Base-by-base conservation (phyloP, 2,888 invertebrate species). In the Euzetes globulus region DNA sequence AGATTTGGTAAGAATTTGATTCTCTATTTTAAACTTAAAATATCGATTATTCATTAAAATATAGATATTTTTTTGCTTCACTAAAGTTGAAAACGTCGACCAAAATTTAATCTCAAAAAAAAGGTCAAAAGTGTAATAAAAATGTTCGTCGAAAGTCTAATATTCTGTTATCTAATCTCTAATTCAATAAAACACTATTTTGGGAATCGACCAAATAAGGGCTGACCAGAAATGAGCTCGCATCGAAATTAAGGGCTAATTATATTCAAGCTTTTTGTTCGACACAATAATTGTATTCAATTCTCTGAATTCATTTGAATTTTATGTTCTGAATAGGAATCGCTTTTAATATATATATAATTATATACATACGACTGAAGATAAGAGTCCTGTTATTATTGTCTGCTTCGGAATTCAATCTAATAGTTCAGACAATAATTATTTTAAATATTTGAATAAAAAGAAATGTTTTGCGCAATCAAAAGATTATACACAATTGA, bases 41-140 rank as follows among this genome's bases (percentile, higher is more conserved):
- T 25, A 55, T 55, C 55, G 55, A 55, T 55, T 55, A 55, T 25
- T 55, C 19, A 22, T 55, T 22, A 55, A 55, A 55, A 55, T 55
- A 55, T 17, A 55, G 9, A 25, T 55, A 22, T 55, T 52, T 55
- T 52, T 55, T 22, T 25, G 25, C 52, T 52, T 52, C 55, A 55
- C 17, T n/a, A n/a, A 52, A 22, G 6, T 11, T 22, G 22, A 55
- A 52, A n/a, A 52, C 52, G 19, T 19, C 7, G 19, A 52, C 19
- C 6, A 52, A 52, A 55, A 11, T 55, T 55, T 55, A 55, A 55
- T 55, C 47, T 47, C 47, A 47, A 47, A 47, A 55, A 52, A 55
- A 25, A 15, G 25, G 25, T 55, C 22, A 55, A 55, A 55, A 17
- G 19, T 19, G 17, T 17, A 47, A 19, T 52, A 17, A 52, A 19